phyloP scores from a whole-genome alignment of 37 sponge, comb jelly and placozoan genomes.

The Halichondria panicea region DNA sequence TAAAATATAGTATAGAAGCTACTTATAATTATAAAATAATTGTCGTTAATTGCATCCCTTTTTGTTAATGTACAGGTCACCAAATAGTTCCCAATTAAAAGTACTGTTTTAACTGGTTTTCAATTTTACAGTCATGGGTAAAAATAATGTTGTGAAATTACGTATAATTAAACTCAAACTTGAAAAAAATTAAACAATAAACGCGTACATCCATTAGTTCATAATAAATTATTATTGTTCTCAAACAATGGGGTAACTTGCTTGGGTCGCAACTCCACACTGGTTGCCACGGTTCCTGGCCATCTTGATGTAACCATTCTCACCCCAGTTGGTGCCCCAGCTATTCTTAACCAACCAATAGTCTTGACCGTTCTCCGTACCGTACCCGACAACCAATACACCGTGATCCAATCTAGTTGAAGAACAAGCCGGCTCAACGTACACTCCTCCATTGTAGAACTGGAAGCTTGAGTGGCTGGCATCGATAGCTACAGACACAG shows the following conservation, averaged over 20 bases:
- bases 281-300: slow-evolving; percentile 60
- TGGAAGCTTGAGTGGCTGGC: slow-evolving; percentile 80
- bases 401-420: slow-evolving; percentile 86
- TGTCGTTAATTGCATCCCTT: no score
- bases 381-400: slow-evolving; percentile 92
- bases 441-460: slow-evolving; percentile 81
- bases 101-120: no score
- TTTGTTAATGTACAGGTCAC: no score
- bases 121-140: no score
- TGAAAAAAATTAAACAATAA: no score
- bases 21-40: no score
- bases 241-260: slow-evolving; percentile 90
- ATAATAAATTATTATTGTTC: no score
- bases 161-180: no score
- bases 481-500: slow-evolving; percentile 94
- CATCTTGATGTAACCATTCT: slow-evolving; percentile 85
- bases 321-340: slow-evolving; percentile 91
- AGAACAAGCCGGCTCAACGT: slow-evolving; percentile 81
- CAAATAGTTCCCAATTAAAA: no score
- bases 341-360: slow-evolving; percentile 96
- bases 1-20: no score
- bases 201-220: no score
- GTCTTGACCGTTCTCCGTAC: slow-evolving; percentile 46
- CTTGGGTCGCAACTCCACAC: slow-evolving; percentile 88
- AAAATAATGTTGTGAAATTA: no score